Evolutionary conservation across 2,888 invertebrate genomes (phyloP), one percentile per base, ranked within the genome.

Genomic region (Cartodere bifasciata): DNA sequence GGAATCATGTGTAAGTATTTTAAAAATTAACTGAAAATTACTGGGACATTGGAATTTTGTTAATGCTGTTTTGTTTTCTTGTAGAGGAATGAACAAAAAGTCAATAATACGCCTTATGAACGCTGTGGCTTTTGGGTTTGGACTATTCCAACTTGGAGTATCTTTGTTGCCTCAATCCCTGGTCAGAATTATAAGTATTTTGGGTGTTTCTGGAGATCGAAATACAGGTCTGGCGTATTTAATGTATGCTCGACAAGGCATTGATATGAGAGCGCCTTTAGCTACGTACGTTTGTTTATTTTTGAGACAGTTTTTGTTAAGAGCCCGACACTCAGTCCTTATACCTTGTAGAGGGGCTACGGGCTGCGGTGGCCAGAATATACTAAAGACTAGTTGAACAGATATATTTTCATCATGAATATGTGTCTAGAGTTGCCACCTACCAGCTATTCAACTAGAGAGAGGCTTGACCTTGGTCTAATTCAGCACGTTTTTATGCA

Each of bases 41-140:
- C n/a, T n/a, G n/a, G n/a, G n/a, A n/a, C n/a, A n/a, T n/a, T n/a
- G n/a, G n/a, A n/a, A n/a, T n/a, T n/a, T n/a, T n/a, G n/a, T n/a
- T n/a, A n/a, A n/a, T n/a, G n/a, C n/a, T n/a, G n/a, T n/a, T n/a
- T n/a, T n/a, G n/a, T n/a, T n/a, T 7, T 24, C 24, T 7, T 10
- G 7, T 10, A 31, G 22, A 17, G 12, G 20, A 27, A 55, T 70
- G 23, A 65, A 67, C 28, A 64, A 64, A 14, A 62, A 64, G 17
- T 65, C 67, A 31, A 63, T 75, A 10, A 57, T 61, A 13, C 60
- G 75, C n/a, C 53, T 79, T 22, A 70, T 76, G 67, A 67, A 72
- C 4, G 72, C 75, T 0, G 72, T 77, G 4, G 72, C 73, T 44
- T 78, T 79, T 49, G 79, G 78, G 3, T 77, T 74, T 43, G 79